Base-by-base conservation (phyloP, 2,888 invertebrate genomes). In the Meiosimyza decipiens region DNA sequence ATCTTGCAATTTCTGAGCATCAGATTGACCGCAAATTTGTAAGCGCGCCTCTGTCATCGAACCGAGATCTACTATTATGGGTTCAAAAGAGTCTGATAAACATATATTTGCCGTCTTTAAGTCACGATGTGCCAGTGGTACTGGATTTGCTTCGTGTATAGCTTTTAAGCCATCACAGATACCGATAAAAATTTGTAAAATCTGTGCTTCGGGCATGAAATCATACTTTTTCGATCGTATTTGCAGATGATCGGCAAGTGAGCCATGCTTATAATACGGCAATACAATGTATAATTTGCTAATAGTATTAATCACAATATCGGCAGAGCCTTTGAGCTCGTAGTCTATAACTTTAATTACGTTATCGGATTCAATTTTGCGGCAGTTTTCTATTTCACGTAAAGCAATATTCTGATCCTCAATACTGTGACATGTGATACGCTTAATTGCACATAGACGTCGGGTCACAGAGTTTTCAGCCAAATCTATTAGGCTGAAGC, bases 61-160 rank as follows among this genome's bases (percentile, higher is more conserved):
- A n/a, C 92, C 92, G 79, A 96, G 89, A 86, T 96, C 96, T 90
- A 95, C 95, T 75, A 96, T 89, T 68, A 95, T 88, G 1, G 95
- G 93, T 67, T 89, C 90, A 82, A 90, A 89, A 69, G 91, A 91
- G 81, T 93, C 92, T 22, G 90, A 90, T 40, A 95, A 85, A 79
- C 96, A 91, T 76, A 96, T 90, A 87, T 96, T 96, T 16, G 92
- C 93, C 69, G 95, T 94, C 87, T 96, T 96, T 54, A 96, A 85
- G 86, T 96, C 96, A 80, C 96, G 90, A 83, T 95, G 95, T 54
- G 94, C 94, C 78, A 94, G 88, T 22, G 94, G 91, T 73, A 91
- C 89, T 0, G 94, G 94, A 81, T 90, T 90, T 33, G 90, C 89
- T 79, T 91, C 91, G 82, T 95, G 95, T 82, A 95, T 90, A 64